Conservation (phyloP, 2,888 invertebrate species). For the Ornithoptera priamus region DNA sequence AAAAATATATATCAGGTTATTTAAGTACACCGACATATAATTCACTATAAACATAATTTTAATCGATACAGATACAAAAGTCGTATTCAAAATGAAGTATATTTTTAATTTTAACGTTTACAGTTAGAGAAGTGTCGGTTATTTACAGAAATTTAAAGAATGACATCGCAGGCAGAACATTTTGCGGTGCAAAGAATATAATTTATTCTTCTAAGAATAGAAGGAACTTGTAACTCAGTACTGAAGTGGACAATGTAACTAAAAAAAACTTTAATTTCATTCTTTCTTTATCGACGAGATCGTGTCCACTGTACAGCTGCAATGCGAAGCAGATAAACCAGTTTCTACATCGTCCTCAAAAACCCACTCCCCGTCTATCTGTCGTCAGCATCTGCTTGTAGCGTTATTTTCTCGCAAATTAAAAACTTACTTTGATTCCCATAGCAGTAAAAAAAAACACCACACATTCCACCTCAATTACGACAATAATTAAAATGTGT, state of each 20-base stretch:
- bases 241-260: slow-evolving; percentile 6
- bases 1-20: not conserved
- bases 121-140: not conserved
- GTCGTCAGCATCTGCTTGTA: slow-evolving; percentile 29
- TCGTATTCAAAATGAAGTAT: no score
- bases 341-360: slow-evolving; percentile 38
- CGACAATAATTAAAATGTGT: not conserved
- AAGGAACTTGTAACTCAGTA: not conserved
- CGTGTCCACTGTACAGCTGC: slow-evolving; percentile 33
- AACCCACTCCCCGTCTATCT: slow-evolving; percentile 28
- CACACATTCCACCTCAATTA: not conserved
- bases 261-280: slow-evolving; percentile 47
- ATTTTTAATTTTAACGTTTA: not conserved
- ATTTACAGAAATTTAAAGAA: not conserved
- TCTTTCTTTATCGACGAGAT: slow-evolving; percentile 37
- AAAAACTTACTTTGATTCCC: slow-evolving; percentile 26
- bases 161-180: not conserved
- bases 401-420: slow-evolving; percentile 29
- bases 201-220: not conserved
- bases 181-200: not conserved
- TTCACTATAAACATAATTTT: not conserved
- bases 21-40: not conserved
- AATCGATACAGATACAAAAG: not conserved
- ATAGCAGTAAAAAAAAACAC: slow-evolving; percentile 4
- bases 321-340: slow-evolving; percentile 31